Conservation (phyloP, 2,888 invertebrate genomes). For the Thumatha senex region DNA sequence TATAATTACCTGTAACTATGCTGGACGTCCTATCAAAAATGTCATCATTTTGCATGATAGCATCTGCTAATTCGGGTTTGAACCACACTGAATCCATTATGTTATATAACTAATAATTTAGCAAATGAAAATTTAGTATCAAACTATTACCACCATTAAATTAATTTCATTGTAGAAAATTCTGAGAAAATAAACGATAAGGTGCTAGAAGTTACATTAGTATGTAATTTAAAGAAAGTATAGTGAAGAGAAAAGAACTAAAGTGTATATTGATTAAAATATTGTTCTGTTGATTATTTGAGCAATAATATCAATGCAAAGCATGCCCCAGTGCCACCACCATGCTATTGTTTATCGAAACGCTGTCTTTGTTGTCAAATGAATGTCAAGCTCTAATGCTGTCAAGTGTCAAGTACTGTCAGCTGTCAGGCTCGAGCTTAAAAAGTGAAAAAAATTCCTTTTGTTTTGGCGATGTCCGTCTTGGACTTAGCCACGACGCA, state of each 20-base stretch:
- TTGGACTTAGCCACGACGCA: too few species aligned
- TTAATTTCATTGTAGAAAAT: not conserved
- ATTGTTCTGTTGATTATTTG: too few species aligned
- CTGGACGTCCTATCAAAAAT: slow-evolving; percentile 67
- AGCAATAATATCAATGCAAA: too few species aligned
- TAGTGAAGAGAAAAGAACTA: not conserved
- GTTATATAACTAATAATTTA: not conserved
- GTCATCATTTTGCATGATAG: slow-evolving; percentile 67
- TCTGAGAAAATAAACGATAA: not conserved
- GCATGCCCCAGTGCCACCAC: too few species aligned
- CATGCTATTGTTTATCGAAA: too few species aligned
- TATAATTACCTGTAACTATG: slow-evolving; percentile 63
- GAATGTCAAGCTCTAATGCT: too few species aligned
- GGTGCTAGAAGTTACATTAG: not conserved
- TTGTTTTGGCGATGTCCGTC: too few species aligned
- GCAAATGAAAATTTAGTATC: not conserved
- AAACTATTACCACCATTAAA: not conserved
- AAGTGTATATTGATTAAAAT: not conserved
- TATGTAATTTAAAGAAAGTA: not conserved
- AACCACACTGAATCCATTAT: slow-evolving; percentile 66
- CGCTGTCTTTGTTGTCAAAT: too few species aligned
- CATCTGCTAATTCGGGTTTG: slow-evolving; percentile 59
- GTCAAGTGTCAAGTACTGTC: too few species aligned
- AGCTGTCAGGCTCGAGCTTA: too few species aligned
- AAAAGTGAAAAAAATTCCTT: too few species aligned